phyloP scores from a whole-genome alignment of 2,113 vertebrate species.

The human region DNA sequence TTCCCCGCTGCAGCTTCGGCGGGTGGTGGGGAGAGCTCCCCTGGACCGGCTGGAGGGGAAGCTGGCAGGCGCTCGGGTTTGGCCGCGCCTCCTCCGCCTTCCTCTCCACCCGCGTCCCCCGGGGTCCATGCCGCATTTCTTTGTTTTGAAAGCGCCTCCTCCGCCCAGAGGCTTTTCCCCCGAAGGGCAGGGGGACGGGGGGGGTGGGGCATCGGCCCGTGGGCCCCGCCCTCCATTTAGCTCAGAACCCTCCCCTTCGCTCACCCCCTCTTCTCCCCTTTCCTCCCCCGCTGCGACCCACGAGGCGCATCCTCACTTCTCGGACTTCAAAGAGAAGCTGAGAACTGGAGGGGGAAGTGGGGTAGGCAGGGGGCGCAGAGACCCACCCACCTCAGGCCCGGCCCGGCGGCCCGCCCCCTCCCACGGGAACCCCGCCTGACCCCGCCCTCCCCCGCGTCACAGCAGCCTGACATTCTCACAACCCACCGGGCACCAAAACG shows the following conservation, averaged over 20 bases:
- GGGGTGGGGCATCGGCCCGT: conserved; percentile 40
- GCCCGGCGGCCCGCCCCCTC: conserved; percentile 26
- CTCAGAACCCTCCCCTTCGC: not conserved
- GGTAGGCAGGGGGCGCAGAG: conserved; percentile 17
- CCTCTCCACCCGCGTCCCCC: conserved; percentile 62
- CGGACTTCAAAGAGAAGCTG: conserved; percentile 55
- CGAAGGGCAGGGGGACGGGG: conserved; percentile 36
- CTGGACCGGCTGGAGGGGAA: not conserved
- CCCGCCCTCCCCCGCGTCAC: conserved; percentile 68
- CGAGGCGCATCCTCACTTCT: conserved; percentile 58
- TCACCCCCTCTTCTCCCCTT: not conserved
- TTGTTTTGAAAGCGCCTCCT: conserved; percentile 81
- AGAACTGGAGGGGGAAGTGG: conserved; percentile 32
- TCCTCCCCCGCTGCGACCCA: conserved; percentile 25
- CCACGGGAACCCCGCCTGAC: conserved; percentile 67
- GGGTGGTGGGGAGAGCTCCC: conserved; percentile 49
- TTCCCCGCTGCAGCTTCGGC: not conserved
- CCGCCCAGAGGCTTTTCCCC: conserved; percentile 76
- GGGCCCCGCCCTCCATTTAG: conserved; percentile 45
- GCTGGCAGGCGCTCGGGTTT: not conserved
- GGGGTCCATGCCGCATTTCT: conserved; percentile 76
- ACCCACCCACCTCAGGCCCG: not conserved
- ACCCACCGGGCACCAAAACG: conserved; percentile 2
- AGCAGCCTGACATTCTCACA: conserved; percentile 67
- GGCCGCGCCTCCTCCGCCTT: conserved; percentile 58